These are phyloP conservation scores for Ophion obscuratus DNA, from an alignment of 2,888 invertebrate species.

Conservation along the genomic window DNA sequence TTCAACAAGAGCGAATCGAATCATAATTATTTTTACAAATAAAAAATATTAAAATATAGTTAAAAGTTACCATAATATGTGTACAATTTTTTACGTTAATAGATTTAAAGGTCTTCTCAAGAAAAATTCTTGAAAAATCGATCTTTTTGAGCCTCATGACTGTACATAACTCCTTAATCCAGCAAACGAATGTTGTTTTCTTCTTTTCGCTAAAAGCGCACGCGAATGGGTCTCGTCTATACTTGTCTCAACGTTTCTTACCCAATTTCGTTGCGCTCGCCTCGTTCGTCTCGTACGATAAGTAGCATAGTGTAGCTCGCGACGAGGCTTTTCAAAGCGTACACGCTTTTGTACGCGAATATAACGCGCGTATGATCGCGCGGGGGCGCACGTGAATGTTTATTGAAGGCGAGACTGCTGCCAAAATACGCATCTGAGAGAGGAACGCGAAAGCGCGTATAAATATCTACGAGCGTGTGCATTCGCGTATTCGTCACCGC, in stretches of 20 bases:
- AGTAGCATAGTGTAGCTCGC: background rate
- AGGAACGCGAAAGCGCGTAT: slow-evolving; percentile 14
- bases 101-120: too few relatives aligned
- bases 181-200: too few relatives aligned
- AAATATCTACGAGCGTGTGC: slow-evolving; percentile 19
- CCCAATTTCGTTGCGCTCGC: background rate
- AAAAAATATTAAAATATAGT: too few relatives aligned
- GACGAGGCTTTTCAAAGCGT: background rate
- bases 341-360: background rate
- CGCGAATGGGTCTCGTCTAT: too few relatives aligned
- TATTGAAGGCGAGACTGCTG: slow-evolving; percentile 37
- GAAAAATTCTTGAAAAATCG: too few relatives aligned
- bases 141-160: too few relatives aligned
- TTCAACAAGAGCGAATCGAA: slow-evolving; percentile 20
- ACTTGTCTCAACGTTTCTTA: background rate
- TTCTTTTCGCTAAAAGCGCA: too few relatives aligned
- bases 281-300: background rate
- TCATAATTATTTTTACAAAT: too few relatives aligned
- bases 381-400: slow-evolving; percentile 4
- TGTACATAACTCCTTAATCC: too few relatives aligned
- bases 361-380: background rate
- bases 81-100: too few relatives aligned
- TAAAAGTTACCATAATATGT: too few relatives aligned
- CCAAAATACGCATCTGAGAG: slow-evolving; percentile 57
- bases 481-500: slow-evolving; percentile 18